Base-by-base conservation (phyloP, 2,797 vertebrate genomes). In the Phoxinus dragarum region DNA sequence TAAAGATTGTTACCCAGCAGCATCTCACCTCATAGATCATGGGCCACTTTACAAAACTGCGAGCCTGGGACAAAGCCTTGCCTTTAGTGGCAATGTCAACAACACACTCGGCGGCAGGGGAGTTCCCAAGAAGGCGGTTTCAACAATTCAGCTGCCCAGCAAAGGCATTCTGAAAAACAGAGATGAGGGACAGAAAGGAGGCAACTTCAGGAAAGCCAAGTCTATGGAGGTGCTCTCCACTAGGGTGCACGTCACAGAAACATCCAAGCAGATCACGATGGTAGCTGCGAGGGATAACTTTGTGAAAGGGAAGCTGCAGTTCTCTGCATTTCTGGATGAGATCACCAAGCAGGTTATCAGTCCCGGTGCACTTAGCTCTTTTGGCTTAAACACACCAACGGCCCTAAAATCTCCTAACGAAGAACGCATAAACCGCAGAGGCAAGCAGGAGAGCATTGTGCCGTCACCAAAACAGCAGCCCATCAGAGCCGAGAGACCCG, bases 321-420 rank as follows among this genome's bases (percentile, higher is more conserved):
- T 97, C 75, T 97, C 96, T 11, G 95, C 94, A 12, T 97, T 97
- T 92, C 90, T 97, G 54, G 94, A 97, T 81, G 96, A 97, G 88
- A 97, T 97, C 80, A 97, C 96, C 9, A 93, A 91, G 59, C 96
- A 95, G 72, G 95, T 97, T 21, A 94, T 97, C 73, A 96, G 96
- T 87, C 95, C 96, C 0, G 95, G 94, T 0, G 91, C 88, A 27
- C 95, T 97, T 34, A 94, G 54, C 34, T 94, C 91, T 49, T 90
- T 96, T 23, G 95, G 96, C 17, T 79, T 95, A 36, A 93, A 59
- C 11, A 19, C 52, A 27, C 31, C 88, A 72, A 72, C 81, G 68
- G 64, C 66, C 79, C 49, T 6, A 47, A 89, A 44, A 81, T 84
- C 59, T 49, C 74, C 66, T 4, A 64, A 80, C 6, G 14, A 76